Percentiles rank a stretch among this genome's conserved stretches.
Evolutionary conservation across 2,888 invertebrate species (phyloP).

Genomic region (Lycia hirtaria): DNA sequence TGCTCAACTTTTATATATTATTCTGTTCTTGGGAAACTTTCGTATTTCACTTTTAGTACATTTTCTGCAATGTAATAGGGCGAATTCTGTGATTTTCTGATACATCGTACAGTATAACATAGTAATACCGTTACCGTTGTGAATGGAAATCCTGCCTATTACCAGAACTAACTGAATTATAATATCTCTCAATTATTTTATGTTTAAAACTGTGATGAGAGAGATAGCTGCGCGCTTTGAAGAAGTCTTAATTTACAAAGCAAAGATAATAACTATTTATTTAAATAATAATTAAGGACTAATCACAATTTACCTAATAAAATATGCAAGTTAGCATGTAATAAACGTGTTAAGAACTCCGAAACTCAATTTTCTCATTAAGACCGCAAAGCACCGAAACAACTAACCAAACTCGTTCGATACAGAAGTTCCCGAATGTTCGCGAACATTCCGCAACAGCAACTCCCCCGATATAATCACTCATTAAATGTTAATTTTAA

Average conservation of each 20-base stretch:
- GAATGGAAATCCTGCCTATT: too few species aligned
- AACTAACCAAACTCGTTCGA: constrained; percentile 15
- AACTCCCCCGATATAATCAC: constrained; percentile 41
- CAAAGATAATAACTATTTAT: too few species aligned
- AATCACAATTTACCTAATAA: background rate
- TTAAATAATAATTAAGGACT: too few species aligned
- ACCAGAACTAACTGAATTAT: too few species aligned
- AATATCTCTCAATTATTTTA: too few species aligned
- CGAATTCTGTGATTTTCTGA: too few species aligned
- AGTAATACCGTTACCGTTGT: too few species aligned
- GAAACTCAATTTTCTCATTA: constrained; percentile 22
- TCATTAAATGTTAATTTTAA: constrained; percentile 54
- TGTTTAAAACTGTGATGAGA: too few species aligned
- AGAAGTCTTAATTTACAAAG: too few species aligned
- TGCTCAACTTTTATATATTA: constrained; percentile 2
- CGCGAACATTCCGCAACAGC: constrained; percentile 15
- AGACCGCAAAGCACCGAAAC: constrained; percentile 4
- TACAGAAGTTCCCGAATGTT: constrained; percentile 17
- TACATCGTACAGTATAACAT: too few species aligned
- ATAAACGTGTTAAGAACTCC: constrained; percentile 10
- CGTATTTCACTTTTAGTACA: background rate
- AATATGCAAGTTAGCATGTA: too few species aligned
- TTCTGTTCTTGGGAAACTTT: background rate
- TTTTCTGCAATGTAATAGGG: background rate
- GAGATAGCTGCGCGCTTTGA: too few species aligned